Percentiles rank a stretch among this genome's conserved stretches.
phyloP scores from a whole-genome alignment of 1,140 invertebrate genomes.

The Pomacea maculata region DNA sequence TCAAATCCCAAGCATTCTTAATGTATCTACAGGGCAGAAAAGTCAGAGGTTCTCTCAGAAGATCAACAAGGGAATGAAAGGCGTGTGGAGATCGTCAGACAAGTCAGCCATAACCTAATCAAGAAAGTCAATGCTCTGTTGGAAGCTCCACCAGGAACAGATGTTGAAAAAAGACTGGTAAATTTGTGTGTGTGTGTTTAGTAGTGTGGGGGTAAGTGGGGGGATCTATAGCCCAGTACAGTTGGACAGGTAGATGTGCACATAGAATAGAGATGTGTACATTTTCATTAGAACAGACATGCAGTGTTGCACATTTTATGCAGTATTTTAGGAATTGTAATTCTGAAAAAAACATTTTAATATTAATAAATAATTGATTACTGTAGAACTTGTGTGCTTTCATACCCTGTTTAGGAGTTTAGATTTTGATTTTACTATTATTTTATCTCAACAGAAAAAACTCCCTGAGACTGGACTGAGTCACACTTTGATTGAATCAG shows the following conservation, averaged over 20 bases:
- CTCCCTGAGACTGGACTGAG: constrained; percentile 53
- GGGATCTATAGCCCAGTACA: too few relatives aligned
- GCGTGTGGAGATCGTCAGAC: constrained; percentile 84
- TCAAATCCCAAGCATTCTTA: constrained; percentile 10
- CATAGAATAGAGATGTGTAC: too few relatives aligned
- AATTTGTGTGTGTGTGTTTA: constrained; percentile 28
- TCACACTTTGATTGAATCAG: constrained; percentile 54
- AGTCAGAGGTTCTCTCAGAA: constrained; percentile 85
- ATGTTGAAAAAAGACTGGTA: constrained; percentile 77
- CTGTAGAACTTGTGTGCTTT: too few relatives aligned
- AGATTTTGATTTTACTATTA: neutral
- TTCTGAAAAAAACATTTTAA: too few relatives aligned
- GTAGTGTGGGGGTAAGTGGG: too few relatives aligned
- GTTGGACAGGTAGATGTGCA: too few relatives aligned
- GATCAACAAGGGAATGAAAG: constrained; percentile 87
- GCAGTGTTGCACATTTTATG: too few relatives aligned
- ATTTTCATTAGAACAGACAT: too few relatives aligned
- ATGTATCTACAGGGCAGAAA: constrained; percentile 77
- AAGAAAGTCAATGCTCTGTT: constrained; percentile 68
- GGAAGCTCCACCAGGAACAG: constrained; percentile 62
- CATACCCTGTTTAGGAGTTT: neutral
- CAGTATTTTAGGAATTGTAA: too few relatives aligned
- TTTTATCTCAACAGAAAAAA: constrained; percentile 58
- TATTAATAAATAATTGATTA: too few relatives aligned
- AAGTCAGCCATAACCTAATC: constrained; percentile 73